These are phyloP conservation scores for Erannis defoliaria DNA, from an alignment of 2,888 invertebrate genomes.

Conservation along the genomic window DNA sequence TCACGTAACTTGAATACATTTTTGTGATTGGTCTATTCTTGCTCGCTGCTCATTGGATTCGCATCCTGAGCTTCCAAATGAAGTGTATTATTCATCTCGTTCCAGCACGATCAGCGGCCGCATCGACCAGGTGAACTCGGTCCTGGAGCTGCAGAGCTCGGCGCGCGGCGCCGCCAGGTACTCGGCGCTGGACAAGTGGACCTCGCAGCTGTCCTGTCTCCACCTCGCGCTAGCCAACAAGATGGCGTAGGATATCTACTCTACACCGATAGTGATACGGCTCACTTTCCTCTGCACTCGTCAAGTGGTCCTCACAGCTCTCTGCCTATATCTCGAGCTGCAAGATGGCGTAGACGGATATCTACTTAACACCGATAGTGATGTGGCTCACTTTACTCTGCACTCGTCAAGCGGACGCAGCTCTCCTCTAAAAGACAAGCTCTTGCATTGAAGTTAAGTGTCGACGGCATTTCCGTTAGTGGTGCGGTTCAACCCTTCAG, in stretches of 20 bases:
- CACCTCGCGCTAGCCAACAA: constrained; percentile 97
- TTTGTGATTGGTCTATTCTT: no score
- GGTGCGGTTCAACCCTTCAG: no score
- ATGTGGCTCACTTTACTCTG: not conserved
- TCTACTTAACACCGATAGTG: not conserved
- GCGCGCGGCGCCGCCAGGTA: constrained; percentile 94
- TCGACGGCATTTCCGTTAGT: no score
- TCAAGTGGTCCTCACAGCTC: constrained; percentile 97
- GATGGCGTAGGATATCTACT: constrained; percentile 89
- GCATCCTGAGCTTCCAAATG: not conserved
- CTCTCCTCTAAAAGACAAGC: not conserved
- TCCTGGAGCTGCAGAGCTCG: constrained; percentile 94
- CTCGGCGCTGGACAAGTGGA: constrained; percentile 98
- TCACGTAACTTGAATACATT: no score
- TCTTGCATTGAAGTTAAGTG: not conserved
- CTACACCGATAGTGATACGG: not conserved
- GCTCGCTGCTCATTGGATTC: not conserved
- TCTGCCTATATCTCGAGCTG: constrained; percentile 95
- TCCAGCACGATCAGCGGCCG: constrained; percentile 93
- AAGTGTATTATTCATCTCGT: constrained; percentile 36
- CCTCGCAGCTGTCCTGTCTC: constrained; percentile 94
- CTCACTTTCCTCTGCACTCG: not conserved
- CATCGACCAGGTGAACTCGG: constrained; percentile 97
- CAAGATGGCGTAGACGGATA: not conserved
- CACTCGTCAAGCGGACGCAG: not conserved